Base-by-base conservation (phyloP, 2,888 invertebrate genomes). In the Zonitis immaculata region DNA sequence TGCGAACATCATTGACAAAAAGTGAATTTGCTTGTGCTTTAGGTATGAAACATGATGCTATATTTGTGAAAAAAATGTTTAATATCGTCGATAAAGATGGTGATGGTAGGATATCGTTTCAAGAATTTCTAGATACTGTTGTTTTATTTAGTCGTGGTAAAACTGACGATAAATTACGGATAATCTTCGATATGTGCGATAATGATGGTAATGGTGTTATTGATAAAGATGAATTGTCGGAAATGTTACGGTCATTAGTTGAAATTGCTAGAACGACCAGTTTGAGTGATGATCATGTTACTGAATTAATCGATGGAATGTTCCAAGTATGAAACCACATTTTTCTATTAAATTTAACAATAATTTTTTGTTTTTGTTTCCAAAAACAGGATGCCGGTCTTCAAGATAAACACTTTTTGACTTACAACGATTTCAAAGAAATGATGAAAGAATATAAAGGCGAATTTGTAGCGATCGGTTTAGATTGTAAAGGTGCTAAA, bases 401-500 rank as follows among this genome's bases (percentile, higher is more conserved):
- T 5, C 88, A 94, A 75, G 87, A 91, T 68, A 95, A 94, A 77
- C 89, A 94, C 64, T 91, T 88, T 66, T 79, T 95, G 7, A 93
- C 92, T 0, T 95, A 95, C 72, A 87, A 86, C 50, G 95, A 95
- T 70, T 95, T 95, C 67, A 95, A 95, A 71, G 77, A 91, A 9
- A 93, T 95, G 93, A 95, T 95, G 95, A 92, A 91, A 68, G 95
- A 95, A 72, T 95, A 95, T 75, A 94, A 94, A 73, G 94, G 94
- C 1, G 95, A 95, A 70, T 94, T 95, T 70, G 93, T 95, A 0
- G 95, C 95, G 0, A 95, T 95, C 51, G 95, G 95, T 1, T 77
- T 95, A 56, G 95, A 95, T 69, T 95, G 94, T 72, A 95, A 95
- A 76, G 95, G 95, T 3, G 95, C 94, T 0, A 95, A 95, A 67